phyloP scores from a whole-genome alignment of 92 coral and sea anemone species.

The Hydrozoanthus gracilis region DNA sequence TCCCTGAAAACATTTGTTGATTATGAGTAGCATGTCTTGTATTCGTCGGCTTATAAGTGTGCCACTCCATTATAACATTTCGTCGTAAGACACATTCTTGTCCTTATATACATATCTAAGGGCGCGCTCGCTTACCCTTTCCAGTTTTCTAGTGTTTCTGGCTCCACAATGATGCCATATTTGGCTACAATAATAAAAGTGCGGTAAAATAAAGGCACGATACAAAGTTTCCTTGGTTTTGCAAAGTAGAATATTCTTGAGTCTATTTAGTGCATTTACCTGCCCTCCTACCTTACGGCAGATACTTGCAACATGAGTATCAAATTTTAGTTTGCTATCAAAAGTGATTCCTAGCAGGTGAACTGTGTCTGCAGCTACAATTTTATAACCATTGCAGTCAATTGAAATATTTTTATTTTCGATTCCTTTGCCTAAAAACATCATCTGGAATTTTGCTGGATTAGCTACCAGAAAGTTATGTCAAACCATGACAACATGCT shows the following conservation, averaged over 20 bases:
- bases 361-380: too few species aligned
- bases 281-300: slow-evolving; percentile 66
- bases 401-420: too few species aligned
- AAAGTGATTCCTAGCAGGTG: slow-evolving; percentile 53
- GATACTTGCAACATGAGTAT: slow-evolving; percentile 42
- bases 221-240: slow-evolving; percentile 62
- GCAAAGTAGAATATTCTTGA: slow-evolving; percentile 58
- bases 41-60: slow-evolving; percentile 10
- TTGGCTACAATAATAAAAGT: slow-evolving; percentile 60
- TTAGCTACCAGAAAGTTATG: too few species aligned
- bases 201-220: slow-evolving; percentile 61
- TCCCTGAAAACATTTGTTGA: slow-evolving; percentile 24
- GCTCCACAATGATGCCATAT: slow-evolving; percentile 6
- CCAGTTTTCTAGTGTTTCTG: slow-evolving; percentile 61
- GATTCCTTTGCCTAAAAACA: too few species aligned
- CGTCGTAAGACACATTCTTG: slow-evolving; percentile 42
- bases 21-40: slow-evolving; percentile 20
- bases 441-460: too few species aligned
- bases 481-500: too few species aligned
- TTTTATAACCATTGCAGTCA: too few species aligned
- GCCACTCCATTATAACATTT: slow-evolving; percentile 12
- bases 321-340: slow-evolving; percentile 57
- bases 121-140: slow-evolving; percentile 62
- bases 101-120: slow-evolving; percentile 61
- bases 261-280: slow-evolving; percentile 61